Evolutionary conservation across 2,888 invertebrate genomes (phyloP).

Genomic region (Eristalis arbustorum): DNA sequence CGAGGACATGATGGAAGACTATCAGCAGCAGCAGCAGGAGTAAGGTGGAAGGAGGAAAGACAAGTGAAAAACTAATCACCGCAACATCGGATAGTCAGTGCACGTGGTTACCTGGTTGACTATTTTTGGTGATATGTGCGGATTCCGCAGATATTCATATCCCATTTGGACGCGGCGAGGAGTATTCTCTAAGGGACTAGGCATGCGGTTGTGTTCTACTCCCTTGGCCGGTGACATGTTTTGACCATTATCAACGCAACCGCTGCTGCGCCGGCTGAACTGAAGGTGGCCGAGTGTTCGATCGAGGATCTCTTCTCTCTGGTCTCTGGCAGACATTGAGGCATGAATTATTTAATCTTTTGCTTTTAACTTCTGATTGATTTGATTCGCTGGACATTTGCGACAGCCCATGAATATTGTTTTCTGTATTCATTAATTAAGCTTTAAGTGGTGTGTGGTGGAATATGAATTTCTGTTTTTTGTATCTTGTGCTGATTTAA

Average conservation of each 20-base stretch:
- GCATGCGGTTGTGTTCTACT: slow-evolving; percentile 46
- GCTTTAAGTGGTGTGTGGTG: background rate
- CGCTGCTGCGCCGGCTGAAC: background rate
- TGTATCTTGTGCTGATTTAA: too few relatives aligned
- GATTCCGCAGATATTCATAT: slow-evolving; percentile 64
- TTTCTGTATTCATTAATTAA: background rate
- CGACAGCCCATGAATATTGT: background rate
- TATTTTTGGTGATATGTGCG: slow-evolving; percentile 68
- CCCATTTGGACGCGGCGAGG: slow-evolving; percentile 46
- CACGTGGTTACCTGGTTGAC: slow-evolving; percentile 70
- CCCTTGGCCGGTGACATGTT: slow-evolving; percentile 57
- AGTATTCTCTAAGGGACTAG: slow-evolving; percentile 56
- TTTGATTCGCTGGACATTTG: background rate
- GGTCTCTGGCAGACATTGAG: background rate
- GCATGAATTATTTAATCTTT: background rate
- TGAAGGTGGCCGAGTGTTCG: background rate
- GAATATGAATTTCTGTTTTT: background rate
- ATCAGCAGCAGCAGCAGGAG: background rate
- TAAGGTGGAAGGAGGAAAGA: slow-evolving; percentile 18
- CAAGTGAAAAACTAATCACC: slow-evolving; percentile 70
- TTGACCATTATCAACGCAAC: slow-evolving; percentile 56
- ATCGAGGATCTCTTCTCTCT: background rate
- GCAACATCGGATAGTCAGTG: slow-evolving; percentile 58
- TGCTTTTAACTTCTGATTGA: background rate
- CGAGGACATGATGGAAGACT: background rate